Conservation (phyloP, 1,140 invertebrate species). For the Uloborus diversus region DNA sequence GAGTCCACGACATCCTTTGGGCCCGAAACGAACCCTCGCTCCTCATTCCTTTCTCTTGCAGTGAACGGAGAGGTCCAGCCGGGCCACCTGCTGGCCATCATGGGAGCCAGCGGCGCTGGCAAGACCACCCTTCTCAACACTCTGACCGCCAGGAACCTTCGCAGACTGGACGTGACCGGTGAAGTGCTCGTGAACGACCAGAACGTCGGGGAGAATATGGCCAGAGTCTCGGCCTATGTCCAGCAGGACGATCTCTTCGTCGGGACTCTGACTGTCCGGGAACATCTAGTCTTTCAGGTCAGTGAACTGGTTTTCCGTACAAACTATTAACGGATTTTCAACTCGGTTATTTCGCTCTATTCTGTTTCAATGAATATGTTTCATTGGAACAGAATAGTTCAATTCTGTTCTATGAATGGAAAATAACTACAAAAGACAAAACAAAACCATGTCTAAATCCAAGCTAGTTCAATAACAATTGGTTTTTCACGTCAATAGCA, state of each 20-base stretch:
- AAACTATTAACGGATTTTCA: too few species aligned
- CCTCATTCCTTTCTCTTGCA: too few species aligned
- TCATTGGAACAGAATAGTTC: too few species aligned
- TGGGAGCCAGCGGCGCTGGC: slow-evolving; percentile 94
- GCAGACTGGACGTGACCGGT: slow-evolving; percentile 76
- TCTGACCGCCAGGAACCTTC: slow-evolving; percentile 80
- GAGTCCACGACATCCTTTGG: slow-evolving; percentile 57
- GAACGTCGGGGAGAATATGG: slow-evolving; percentile 65
- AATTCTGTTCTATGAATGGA: too few species aligned
- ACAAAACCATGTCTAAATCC: too few species aligned
- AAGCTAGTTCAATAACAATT: too few species aligned
- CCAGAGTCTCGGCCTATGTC: slow-evolving; percentile 85
- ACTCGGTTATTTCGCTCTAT: too few species aligned
- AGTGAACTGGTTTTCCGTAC: too few species aligned
- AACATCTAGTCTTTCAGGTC: slow-evolving; percentile 92
- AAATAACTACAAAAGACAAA: too few species aligned
- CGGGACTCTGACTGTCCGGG: slow-evolving; percentile 87
- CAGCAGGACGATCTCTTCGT: slow-evolving; percentile 96
- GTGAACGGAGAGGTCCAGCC: slow-evolving; percentile 87
- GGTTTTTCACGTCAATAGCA: too few species aligned
- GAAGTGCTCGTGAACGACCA: slow-evolving; percentile 76
- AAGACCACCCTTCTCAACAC: slow-evolving; percentile 95
- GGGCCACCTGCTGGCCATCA: slow-evolving; percentile 88
- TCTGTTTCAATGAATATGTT: too few species aligned
- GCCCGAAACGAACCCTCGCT: background rate